These are phyloP conservation scores for Sphaeramia orbicularis DNA, from an alignment of 2,797 vertebrate species.

Conservation along the genomic window DNA sequence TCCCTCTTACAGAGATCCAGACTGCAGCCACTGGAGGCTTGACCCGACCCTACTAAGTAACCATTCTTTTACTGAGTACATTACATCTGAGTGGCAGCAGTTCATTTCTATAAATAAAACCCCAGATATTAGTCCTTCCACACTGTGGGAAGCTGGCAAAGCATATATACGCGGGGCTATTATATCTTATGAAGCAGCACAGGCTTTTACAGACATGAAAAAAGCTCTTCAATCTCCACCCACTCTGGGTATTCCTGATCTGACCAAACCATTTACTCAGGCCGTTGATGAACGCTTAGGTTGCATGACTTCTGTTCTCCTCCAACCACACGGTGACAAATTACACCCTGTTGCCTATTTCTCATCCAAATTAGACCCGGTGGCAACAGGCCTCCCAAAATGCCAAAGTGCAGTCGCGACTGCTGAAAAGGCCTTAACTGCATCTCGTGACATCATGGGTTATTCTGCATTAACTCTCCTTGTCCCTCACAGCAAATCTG, in stretches of 20 bases:
- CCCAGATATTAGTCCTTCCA: too few relatives aligned
- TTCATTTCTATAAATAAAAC: too few relatives aligned
- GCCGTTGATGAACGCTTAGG: slow-evolving; percentile 3
- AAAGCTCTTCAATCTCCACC: not conserved
- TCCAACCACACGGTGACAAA: not conserved
- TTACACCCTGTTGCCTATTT: not conserved
- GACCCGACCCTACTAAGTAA: too few relatives aligned
- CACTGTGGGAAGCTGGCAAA: too few relatives aligned
- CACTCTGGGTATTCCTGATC: not conserved
- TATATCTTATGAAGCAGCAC: not conserved
- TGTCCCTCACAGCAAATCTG: too few relatives aligned
- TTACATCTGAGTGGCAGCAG: too few relatives aligned
- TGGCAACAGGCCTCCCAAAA: not conserved
- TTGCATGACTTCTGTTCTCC: not conserved
- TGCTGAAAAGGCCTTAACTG: slow-evolving; percentile 4
- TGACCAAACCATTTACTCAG: not conserved
- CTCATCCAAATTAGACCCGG: slow-evolving; percentile 9
- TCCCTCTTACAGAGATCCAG: too few relatives aligned
- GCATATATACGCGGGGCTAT: too few relatives aligned
- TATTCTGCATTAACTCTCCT: not conserved
- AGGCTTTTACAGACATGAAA: not conserved
- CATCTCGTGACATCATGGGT: slow-evolving; percentile 18
- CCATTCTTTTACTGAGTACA: too few relatives aligned
- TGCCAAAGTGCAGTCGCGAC: slow-evolving; percentile 10
- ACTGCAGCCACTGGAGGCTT: too few relatives aligned